Percentiles rank a stretch among this genome's conserved stretches.
phyloP scores from a whole-genome alignment of 1,140 invertebrate genomes.

The Diplogasteroides magnus region DNA sequence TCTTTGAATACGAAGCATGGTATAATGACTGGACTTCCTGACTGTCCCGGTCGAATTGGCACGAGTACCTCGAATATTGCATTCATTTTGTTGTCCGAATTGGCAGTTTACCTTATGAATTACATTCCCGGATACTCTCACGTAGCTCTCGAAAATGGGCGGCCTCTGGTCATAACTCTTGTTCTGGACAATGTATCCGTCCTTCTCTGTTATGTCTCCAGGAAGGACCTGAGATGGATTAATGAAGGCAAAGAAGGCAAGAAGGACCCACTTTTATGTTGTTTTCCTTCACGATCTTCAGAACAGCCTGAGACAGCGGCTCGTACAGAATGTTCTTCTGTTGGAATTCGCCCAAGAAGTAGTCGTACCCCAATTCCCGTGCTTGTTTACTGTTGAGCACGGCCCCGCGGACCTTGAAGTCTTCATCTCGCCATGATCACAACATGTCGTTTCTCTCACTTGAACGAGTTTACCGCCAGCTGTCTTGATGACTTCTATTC shows the following conservation, averaged over 20 bases:
- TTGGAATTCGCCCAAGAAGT: conserved; percentile 46
- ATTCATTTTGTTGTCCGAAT: neutral
- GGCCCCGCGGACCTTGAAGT: conserved; percentile 43
- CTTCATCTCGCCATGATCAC: no score
- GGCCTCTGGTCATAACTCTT: conserved; percentile 40
- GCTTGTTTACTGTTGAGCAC: conserved; percentile 44
- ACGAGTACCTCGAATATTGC: neutral
- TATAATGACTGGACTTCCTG: conserved; percentile 8
- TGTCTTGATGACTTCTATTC: conserved; percentile 52
- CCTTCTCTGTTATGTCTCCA: conserved; percentile 50
- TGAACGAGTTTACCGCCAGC: conserved; percentile 51
- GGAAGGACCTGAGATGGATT: conserved; percentile 52
- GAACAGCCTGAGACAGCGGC: conserved; percentile 44
- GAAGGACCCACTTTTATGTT: conserved; percentile 46
- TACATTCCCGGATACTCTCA: conserved; percentile 41
- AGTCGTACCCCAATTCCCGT: conserved; percentile 47
- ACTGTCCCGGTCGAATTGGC: neutral
- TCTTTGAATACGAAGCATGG: conserved; percentile 25
- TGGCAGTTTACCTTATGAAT: conserved; percentile 41
- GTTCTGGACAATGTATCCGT: conserved; percentile 50
- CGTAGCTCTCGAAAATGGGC: conserved; percentile 23
- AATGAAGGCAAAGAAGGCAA: conserved; percentile 21
- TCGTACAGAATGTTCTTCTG: conserved; percentile 55
- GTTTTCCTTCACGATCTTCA: conserved; percentile 43
- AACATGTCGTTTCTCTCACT: no score